phyloP scores from a whole-genome alignment of 1,140 invertebrate genomes.

The Drosophila repletoides region DNA sequence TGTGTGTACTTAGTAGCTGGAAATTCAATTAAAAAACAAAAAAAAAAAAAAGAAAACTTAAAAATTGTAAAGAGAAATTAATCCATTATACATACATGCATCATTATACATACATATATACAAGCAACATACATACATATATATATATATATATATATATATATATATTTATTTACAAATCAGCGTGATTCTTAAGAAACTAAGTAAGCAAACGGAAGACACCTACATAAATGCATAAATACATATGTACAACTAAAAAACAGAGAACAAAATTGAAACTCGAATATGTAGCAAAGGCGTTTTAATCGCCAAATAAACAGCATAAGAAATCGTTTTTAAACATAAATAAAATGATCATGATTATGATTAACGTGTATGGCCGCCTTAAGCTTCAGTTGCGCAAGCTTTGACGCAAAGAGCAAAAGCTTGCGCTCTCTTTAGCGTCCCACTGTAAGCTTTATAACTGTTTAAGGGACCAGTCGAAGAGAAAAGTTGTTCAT shows the following conservation, averaged over 20 bases:
- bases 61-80: constrained; percentile 36
- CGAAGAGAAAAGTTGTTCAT: too few species aligned
- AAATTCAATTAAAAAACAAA: constrained; percentile 51
- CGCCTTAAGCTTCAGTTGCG: too few species aligned
- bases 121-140: constrained; percentile 28
- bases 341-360: constrained; percentile 16
- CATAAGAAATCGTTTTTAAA: constrained; percentile 30
- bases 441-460: too few species aligned
- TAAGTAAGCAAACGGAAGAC: constrained; percentile 22
- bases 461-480: too few species aligned
- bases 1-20: constrained; percentile 62
- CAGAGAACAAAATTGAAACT: constrained; percentile 36
- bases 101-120: constrained; percentile 49
- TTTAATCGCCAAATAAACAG: constrained; percentile 51
- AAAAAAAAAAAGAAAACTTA: constrained; percentile 28
- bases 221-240: constrained; percentile 13
- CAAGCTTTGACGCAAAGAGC: background rate
- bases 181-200: constrained; percentile 62
- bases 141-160: constrained; percentile 15
- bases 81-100: constrained; percentile 13
- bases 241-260: constrained; percentile 5
- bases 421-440: constrained; percentile 1
- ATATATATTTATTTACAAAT: constrained; percentile 65
- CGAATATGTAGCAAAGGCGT: constrained; percentile 59
- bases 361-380: too few species aligned